These are phyloP conservation scores for Oikopleura albicans DNA, from an alignment of 23 tunicate species.

Conservation along the genomic window DNA sequence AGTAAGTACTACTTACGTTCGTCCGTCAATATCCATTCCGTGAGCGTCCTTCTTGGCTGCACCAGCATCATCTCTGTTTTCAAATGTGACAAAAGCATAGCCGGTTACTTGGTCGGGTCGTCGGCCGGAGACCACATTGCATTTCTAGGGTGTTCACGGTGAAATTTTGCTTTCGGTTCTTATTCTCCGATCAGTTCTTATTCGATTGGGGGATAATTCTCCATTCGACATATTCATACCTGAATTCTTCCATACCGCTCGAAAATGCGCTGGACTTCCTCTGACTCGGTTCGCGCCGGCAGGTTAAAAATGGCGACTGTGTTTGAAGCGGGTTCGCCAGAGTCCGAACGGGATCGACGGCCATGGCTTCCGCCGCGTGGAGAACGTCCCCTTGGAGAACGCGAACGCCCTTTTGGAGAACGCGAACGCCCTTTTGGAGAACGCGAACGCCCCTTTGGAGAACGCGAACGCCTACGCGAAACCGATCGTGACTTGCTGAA, in stretches of 20 bases:
- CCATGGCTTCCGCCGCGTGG: not conserved
- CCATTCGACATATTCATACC: no score
- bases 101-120: not conserved
- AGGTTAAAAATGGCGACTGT: constrained; percentile 11
- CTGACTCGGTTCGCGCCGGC: not conserved
- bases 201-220: no score
- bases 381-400: not conserved
- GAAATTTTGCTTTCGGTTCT: no score
- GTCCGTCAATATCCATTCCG: not conserved
- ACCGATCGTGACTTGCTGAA: no score
- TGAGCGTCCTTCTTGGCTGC: constrained; percentile 7
- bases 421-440: not conserved
- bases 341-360: not conserved
- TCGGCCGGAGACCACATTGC: not conserved
- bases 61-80: not conserved
- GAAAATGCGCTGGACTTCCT: not conserved
- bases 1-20: not conserved
- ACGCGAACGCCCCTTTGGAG: no score
- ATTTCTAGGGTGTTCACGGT: not conserved
- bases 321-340: not conserved
- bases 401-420: not conserved
- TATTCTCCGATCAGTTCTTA: no score
- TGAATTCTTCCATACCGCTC: not conserved
- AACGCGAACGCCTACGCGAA: no score
- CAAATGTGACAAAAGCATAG: not conserved